Base-by-base conservation (phyloP, 2,113 vertebrate genomes). In the Sprattus sprattus region DNA sequence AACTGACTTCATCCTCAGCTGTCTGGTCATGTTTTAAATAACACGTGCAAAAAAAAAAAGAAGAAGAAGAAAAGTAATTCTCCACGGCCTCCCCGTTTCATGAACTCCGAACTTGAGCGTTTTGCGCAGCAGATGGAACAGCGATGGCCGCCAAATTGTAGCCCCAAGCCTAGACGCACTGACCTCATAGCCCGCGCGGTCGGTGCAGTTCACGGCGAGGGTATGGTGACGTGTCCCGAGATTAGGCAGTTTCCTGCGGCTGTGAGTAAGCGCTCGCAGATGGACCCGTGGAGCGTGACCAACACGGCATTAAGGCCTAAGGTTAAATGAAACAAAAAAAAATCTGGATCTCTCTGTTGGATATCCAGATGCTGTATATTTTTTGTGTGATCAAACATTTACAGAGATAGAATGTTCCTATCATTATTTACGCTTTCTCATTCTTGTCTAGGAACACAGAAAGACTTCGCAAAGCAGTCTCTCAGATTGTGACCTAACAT, bases 1-100 rank as follows among this genome's bases (percentile, higher is more conserved):
- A 78, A 32, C 64, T 71, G n/a, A 78, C 71, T 78, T 78, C 71
- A 78, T 78, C 71, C 71, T 78, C 71, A 39, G 71, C 71, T 78
- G 71, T 18, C 13, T 78, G 71, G 71, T 78, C 32, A 39, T 71
- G 32, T 78, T 78, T 78, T 78, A 44, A 32, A 78, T 78, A 78
- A 78, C 28, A 39, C 28, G 15, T 4, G 71, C 71, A 16, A 78
- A 39, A 44, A 71, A 25, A 28, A 7, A 28, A 15, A 18, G 25
- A n/a, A n/a, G n/a, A n/a, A n/a, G 28, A 16, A 32, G 15, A 78
- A 78, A 11, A 32, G 4, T 32, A 10, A 78, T 78, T 78, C 28
- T 28, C 25, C 32, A 78, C 71, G 28, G 10, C 28, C 71, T 78
- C 28, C 71, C 71, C 32, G 10, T 78, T 78, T 78, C 32, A 78